Evolutionary conservation across 2,797 vertebrate genomes (phyloP).

Genomic region (Enteromius radiatus): DNA sequence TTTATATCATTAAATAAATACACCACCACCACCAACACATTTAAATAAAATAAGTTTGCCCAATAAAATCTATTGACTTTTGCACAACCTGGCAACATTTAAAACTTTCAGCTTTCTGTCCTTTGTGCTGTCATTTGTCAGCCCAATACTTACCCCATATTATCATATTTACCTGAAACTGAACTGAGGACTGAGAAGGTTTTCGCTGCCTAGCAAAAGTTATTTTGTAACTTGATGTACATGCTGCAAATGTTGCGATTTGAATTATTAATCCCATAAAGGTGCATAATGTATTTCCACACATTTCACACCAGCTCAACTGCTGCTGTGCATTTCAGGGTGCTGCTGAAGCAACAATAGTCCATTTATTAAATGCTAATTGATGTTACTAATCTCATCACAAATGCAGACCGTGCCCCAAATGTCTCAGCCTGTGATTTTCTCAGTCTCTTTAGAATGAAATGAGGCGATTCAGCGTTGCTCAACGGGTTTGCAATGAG

Average conservation of each 20-base stretch:
- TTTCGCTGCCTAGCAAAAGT: not conserved
- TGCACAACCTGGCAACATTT: not conserved
- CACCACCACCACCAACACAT: too few relatives aligned
- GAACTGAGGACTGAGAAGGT: not conserved
- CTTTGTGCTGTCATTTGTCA: not conserved
- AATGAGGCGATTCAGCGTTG: not conserved
- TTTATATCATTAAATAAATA: too few relatives aligned
- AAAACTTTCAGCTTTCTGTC: too few relatives aligned
- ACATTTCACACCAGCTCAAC: not conserved
- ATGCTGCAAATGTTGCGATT: not conserved
- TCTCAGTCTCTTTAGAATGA: slow-evolving; percentile 20
- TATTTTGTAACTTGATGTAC: not conserved
- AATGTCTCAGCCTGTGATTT: slow-evolving; percentile 34
- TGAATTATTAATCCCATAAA: not conserved
- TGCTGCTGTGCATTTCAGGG: slow-evolving; percentile 5
- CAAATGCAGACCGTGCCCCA: slow-evolving; percentile 40
- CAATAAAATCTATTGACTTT: not conserved
- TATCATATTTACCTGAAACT: not conserved
- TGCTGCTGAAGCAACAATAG: slow-evolving; percentile 37
- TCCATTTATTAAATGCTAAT: slow-evolving; percentile 51
- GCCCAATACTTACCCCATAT: not conserved
- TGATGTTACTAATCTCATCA: slow-evolving; percentile 51
- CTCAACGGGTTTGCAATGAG: not conserved
- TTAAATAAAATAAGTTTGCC: too few relatives aligned
- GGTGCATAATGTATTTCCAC: slow-evolving; percentile 17